Conservation (phyloP, 2,797 vertebrate genomes). For the Mycteria americana region DNA sequence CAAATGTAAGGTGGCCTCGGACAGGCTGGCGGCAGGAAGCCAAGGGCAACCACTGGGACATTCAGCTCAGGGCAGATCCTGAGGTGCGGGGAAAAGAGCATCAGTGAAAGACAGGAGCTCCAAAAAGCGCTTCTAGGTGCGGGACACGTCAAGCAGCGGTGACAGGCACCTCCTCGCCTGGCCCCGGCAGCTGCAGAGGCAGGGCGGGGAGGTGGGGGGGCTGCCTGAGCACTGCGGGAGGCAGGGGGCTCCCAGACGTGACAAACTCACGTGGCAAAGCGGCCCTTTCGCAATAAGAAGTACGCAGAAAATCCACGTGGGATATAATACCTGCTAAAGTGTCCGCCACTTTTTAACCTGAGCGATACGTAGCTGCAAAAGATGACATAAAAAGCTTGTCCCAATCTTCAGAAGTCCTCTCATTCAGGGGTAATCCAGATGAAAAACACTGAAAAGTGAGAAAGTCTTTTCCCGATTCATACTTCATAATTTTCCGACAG, state of each 20-base stretch:
- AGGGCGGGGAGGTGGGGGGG: neutral
- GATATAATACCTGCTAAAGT: neutral
- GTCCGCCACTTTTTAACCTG: neutral
- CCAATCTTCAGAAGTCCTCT: neutral
- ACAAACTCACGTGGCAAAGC: neutral
- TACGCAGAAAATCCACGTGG: neutral
- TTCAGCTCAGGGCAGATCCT: neutral
- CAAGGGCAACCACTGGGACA: neutral
- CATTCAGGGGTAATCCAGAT: neutral
- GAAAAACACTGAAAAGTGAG: neutral
- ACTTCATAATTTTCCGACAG: neutral
- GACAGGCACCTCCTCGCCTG: neutral
- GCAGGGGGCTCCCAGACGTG: neutral
- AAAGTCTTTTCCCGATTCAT: neutral
- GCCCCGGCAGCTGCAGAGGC: neutral
- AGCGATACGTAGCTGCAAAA: neutral
- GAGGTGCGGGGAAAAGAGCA: neutral
- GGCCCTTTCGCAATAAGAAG: neutral
- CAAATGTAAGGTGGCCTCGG: neutral
- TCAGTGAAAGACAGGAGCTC: neutral
- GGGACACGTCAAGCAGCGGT: neutral
- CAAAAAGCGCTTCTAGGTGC: rapidly evolving
- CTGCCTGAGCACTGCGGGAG: neutral
- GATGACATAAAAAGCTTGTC: neutral
- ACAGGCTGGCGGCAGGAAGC: neutral